Percentiles rank a stretch among this genome's conserved stretches.
These are phyloP conservation scores for Ormia ochracea DNA, from an alignment of 2,888 invertebrate species.

Conservation along the genomic window DNA sequence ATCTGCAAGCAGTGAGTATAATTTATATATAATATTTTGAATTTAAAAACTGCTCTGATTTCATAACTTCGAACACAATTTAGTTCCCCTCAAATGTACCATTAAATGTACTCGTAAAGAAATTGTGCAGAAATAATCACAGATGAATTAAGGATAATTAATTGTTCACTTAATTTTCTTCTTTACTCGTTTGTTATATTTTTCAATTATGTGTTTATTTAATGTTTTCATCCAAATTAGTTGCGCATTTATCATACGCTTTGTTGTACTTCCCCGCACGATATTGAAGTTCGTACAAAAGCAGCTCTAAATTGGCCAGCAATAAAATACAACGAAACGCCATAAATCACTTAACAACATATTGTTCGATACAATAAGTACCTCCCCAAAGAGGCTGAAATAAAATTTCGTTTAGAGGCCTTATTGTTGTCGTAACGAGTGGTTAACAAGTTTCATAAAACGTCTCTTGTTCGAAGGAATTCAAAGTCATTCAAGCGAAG, in stretches of 20 bases:
- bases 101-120: too few relatives aligned
- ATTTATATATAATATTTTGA: too few relatives aligned
- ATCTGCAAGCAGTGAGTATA: too few relatives aligned
- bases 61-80: too few relatives aligned
- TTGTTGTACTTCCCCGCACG: neutral
- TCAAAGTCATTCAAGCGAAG: constrained; percentile 23
- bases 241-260: constrained; percentile 29
- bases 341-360: constrained; percentile 48
- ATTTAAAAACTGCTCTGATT: too few relatives aligned
- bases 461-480: neutral
- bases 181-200: too few relatives aligned
- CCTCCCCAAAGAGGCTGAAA: neutral
- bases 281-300: neutral
- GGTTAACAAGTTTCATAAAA: neutral
- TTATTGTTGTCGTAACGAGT: neutral
- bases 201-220: too few relatives aligned
- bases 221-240: neutral
- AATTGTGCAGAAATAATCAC: too few relatives aligned
- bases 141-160: too few relatives aligned
- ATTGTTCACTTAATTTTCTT: too few relatives aligned
- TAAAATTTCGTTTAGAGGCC: neutral
- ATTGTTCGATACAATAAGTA: constrained; percentile 3
- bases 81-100: too few relatives aligned
- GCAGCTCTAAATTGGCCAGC: constrained; percentile 10
- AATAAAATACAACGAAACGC: constrained; percentile 54